Conservation (phyloP, 2,888 invertebrate genomes). For the Lysandra coridon region DNA sequence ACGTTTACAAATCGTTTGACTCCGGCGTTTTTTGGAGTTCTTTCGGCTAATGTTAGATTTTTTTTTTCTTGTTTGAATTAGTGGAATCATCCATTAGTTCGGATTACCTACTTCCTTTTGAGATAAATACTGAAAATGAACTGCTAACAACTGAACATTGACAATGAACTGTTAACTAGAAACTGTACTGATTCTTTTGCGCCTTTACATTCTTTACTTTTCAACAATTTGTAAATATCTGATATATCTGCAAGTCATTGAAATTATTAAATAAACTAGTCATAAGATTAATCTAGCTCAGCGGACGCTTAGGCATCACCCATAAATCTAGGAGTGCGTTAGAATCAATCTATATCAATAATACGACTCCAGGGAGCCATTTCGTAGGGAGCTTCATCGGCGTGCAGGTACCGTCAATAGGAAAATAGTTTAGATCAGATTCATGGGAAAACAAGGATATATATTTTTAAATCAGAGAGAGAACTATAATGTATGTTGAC, state of each 20-base stretch:
- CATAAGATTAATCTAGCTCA: constrained; percentile 28
- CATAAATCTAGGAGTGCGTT: constrained; percentile 70
- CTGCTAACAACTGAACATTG: too few species aligned
- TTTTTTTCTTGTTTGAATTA: background rate
- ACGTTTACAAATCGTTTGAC: constrained; percentile 28
- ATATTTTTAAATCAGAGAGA: background rate
- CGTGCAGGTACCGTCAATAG: constrained; percentile 17
- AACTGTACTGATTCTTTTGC: background rate
- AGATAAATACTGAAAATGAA: too few species aligned
- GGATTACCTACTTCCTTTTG: too few species aligned
- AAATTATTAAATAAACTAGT: background rate
- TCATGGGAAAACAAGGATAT: background rate
- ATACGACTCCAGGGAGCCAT: constrained; percentile 65
- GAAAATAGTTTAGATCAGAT: constrained; percentile 29
- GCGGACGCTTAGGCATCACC: constrained; percentile 43
- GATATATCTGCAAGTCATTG: background rate
- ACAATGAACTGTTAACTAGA: too few species aligned
- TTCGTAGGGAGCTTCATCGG: constrained; percentile 37
- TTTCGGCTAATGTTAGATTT: constrained; percentile 11
- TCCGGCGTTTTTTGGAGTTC: constrained; percentile 6
- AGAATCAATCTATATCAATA: constrained; percentile 78
- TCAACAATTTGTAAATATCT: background rate
- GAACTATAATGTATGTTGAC: background rate
- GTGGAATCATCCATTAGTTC: background rate
- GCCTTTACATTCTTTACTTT: background rate